These are phyloP conservation scores for Morinoia aosen DNA, from an alignment of 2,888 invertebrate genomes.

Conservation along the genomic window DNA sequence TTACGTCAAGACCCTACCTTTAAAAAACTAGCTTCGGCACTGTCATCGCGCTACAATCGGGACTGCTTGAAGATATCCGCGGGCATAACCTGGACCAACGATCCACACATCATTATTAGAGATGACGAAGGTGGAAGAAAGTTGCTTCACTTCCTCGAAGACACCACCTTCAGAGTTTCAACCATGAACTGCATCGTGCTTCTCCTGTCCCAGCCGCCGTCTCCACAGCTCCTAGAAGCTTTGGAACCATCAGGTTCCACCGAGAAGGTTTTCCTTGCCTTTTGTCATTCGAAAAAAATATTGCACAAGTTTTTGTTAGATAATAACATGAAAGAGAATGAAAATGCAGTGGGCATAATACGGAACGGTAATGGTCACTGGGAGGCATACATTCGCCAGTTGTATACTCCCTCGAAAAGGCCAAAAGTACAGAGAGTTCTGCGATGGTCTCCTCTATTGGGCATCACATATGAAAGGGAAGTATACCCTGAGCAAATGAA, in stretches of 20 bases:
- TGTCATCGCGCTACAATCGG: not conserved
- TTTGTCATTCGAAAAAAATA: not conserved
- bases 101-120: not conserved
- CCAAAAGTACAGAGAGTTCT: constrained; percentile 39
- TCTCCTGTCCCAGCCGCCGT: constrained; percentile 7
- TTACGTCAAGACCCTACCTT: not conserved
- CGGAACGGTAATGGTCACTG: not conserved
- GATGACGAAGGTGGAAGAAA: constrained; percentile 16
- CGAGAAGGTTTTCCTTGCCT: not conserved
- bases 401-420: constrained; percentile 54
- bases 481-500: constrained; percentile 65
- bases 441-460: not conserved
- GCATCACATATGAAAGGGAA: not conserved
- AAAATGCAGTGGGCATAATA: constrained; percentile 54
- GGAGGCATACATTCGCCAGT: constrained; percentile 53
- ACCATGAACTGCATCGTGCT: constrained; percentile 38
- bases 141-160: not conserved
- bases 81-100: not conserved
- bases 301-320: not conserved
- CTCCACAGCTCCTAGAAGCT: not conserved
- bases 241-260: not conserved
- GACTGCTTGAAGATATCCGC: constrained; percentile 28
- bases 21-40: not conserved
- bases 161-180: not conserved
- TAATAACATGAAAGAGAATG: constrained; percentile 52